phyloP scores from a whole-genome alignment of 2,113 vertebrate genomes.

The Tychaedon coryphoeus region DNA sequence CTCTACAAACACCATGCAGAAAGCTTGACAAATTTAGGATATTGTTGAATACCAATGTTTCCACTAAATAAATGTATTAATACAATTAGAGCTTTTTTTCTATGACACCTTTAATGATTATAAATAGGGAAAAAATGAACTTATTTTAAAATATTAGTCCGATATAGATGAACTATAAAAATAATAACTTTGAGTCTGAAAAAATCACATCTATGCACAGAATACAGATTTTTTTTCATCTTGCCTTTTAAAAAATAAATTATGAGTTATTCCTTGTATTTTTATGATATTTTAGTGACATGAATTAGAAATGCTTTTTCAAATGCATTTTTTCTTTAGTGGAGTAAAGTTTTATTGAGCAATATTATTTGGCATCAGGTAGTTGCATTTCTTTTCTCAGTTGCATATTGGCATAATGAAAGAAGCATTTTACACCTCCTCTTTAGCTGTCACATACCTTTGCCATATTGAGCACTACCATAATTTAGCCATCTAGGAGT shows the following conservation, averaged over 20 bases:
- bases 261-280: neutral
- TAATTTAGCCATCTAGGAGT: constrained; percentile 11
- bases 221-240: neutral
- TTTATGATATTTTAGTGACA: neutral
- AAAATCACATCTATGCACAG: neutral
- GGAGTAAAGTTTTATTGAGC: neutral
- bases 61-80: neutral
- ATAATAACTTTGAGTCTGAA: neutral
- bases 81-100: neutral
- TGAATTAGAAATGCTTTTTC: neutral
- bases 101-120: neutral
- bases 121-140: neutral
- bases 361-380: neutral
- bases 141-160: neutral
- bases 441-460: constrained; percentile 16
- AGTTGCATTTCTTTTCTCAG: neutral
- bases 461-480: neutral
- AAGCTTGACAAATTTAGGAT: neutral
- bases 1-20: neutral
- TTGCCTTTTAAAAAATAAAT: neutral
- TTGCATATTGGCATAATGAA: constrained; percentile 4
- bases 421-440: constrained; percentile 27
- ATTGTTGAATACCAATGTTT: neutral
- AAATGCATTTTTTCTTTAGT: neutral
- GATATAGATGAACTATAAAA: neutral